Evolutionary conservation across 2,888 invertebrate species (phyloP), one percentile per base, ranked within the genome.

Genomic region (Marasmarcha lunaedactyla): DNA sequence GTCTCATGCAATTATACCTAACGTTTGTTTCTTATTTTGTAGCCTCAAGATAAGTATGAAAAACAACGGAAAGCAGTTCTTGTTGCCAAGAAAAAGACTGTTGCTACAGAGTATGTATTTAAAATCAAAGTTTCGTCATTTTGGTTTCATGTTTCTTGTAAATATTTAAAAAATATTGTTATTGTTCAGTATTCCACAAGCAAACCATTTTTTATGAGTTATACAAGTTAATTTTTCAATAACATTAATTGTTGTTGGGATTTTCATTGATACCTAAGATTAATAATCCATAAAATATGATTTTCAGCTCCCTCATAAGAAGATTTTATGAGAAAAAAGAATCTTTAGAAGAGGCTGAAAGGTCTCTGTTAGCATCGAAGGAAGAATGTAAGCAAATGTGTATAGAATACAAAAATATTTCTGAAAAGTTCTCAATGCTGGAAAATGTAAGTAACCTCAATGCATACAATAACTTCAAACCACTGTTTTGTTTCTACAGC

Each of bases 91-190:
- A 57, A 59, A 45, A 71, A 67, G 56, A 60, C 61, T 14, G 53
- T 69, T 15, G 50, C 55, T 25, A 64, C 66, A 30, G 54, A 70
- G 76, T 76, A 52, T 72, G 73, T 66, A 47, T 20, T 36, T 35
- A 43, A 34, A 38, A n/a, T n/a, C n/a, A n/a, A n/a, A n/a, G n/a
- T 38, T 37, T 42, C 33, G 15, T 33, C 26, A 36, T 40, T n/a
- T 38, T 39, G 13, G 35, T 12, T 37, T 14, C 12, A n/a, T 14
- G 15, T 6, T 0, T 30, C 10, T 36, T 37, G 25, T 26, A 30
- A 9, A 30, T n/a, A n/a, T n/a, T n/a, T n/a, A n/a, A n/a, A n/a
- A n/a, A n/a, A n/a, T n/a, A n/a, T n/a, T n/a, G n/a, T n/a, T n/a
- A n/a, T n/a, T n/a, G n/a, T n/a, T n/a, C n/a, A n/a, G n/a, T n/a